phyloP scores from a whole-genome alignment of 2,797 vertebrate genomes.

The Sparus aurata region DNA sequence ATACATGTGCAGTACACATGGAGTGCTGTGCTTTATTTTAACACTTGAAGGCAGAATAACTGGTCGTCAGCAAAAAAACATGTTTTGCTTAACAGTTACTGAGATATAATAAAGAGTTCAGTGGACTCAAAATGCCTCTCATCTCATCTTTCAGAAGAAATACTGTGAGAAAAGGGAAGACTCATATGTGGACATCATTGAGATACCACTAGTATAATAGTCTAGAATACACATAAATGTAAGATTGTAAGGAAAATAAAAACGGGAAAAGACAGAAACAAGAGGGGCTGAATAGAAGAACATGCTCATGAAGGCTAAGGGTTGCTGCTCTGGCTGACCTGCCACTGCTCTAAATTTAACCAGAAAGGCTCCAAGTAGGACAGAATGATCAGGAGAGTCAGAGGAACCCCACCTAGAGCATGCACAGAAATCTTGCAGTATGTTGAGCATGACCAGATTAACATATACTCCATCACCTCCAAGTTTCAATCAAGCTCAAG shows the following conservation, averaged over 20 bases:
- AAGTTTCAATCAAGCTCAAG: no score
- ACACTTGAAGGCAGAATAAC: conserved; percentile 35
- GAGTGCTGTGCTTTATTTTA: neutral
- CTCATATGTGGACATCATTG: conserved; percentile 9
- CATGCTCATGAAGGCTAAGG: conserved; percentile 9
- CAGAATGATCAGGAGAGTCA: neutral
- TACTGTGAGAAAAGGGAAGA: conserved; percentile 54
- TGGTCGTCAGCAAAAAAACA: neutral
- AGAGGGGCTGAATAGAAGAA: neutral
- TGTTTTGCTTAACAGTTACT: neutral
- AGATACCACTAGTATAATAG: neutral
- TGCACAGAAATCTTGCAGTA: neutral
- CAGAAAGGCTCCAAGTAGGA: conserved; percentile 43
- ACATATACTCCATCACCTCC: neutral
- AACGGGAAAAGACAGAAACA: neutral
- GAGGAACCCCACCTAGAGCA: conserved; percentile 20
- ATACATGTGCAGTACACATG: neutral
- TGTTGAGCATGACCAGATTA: neutral
- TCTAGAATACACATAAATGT: neutral
- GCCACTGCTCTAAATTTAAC: conserved; percentile 65
- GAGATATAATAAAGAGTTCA: conserved; percentile 41
- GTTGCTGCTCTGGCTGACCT: conserved; percentile 29
- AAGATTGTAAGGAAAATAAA: neutral
- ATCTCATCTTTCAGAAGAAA: conserved; percentile 40
- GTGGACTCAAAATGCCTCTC: conserved; percentile 38